Evolutionary conservation across 2,797 vertebrate species (phyloP).

Genomic region (Carapus acus): DNA sequence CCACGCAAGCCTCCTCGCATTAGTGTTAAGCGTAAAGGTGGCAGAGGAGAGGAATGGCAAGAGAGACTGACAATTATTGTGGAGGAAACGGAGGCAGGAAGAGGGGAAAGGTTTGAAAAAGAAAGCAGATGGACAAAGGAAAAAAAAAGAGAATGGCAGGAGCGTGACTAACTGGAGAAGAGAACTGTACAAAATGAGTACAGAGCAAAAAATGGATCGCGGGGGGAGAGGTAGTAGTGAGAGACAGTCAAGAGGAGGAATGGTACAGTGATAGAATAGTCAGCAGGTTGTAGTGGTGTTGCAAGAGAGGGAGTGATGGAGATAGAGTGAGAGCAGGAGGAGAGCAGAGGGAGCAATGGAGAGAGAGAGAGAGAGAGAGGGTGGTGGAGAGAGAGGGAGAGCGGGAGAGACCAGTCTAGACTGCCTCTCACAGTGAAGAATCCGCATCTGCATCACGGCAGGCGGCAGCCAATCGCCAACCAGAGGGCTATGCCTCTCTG

Average conservation of each 20-base stretch:
- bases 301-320: constrained; percentile 27
- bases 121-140: constrained; percentile 8
- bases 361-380: constrained; percentile 36
- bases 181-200: constrained; percentile 14
- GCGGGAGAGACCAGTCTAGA: constrained; percentile 64
- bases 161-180: constrained; percentile 36
- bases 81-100: constrained; percentile 20
- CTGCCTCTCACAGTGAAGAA: constrained; percentile 68
- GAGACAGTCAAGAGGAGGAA: constrained; percentile 18
- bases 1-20: constrained; percentile 50
- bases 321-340: constrained; percentile 4
- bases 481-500: constrained; percentile 12
- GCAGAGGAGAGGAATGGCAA: constrained; percentile 34
- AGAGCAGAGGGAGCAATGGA: constrained; percentile 47
- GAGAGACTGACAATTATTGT: constrained; percentile 19
- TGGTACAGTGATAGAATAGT: constrained; percentile 14
- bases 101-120: constrained; percentile 21
- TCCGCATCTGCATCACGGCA: constrained; percentile 57
- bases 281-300: too few relatives aligned
- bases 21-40: constrained; percentile 41
- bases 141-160: constrained; percentile 26
- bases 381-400: constrained; percentile 27
- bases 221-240: constrained; percentile 31
- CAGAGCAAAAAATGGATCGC: constrained; percentile 38
- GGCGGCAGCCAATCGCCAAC: constrained; percentile 57